These are phyloP conservation scores for Pararge aegeria DNA, from an alignment of 1,140 invertebrate species.

Conservation along the genomic window DNA sequence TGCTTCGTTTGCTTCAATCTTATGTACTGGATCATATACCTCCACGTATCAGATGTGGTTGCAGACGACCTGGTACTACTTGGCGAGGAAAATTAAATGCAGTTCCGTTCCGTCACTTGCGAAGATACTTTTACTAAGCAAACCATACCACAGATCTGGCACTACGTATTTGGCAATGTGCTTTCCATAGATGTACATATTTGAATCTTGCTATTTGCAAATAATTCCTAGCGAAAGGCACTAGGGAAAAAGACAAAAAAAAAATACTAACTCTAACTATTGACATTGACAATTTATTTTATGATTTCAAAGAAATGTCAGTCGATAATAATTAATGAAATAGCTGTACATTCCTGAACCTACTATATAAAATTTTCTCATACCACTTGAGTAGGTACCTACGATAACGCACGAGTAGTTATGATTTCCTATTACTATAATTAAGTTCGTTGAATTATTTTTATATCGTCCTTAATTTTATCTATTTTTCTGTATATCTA, in stretches of 20 bases:
- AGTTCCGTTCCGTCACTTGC: background rate
- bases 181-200: constrained; percentile 35
- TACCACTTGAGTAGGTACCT: background rate
- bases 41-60: constrained; percentile 97
- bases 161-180: constrained; percentile 29
- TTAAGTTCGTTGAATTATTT: background rate
- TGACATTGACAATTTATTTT: no score
- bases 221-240: constrained; percentile 25
- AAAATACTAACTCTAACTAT: no score
- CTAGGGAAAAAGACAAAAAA: constrained; percentile 23
- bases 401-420: no score
- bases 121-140: background rate
- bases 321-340: no score
- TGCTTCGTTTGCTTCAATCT: constrained; percentile 98
- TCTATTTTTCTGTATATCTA: constrained; percentile 21
- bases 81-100: constrained; percentile 87
- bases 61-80: constrained; percentile 93
- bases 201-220: constrained; percentile 33
- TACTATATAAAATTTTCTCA: background rate
- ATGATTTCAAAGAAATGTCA: no score
- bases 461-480: constrained; percentile 11
- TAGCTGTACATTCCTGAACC: no score
- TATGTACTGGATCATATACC: constrained; percentile 98
- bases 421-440: constrained; percentile 1
- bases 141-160: constrained; percentile 15